phyloP scores from a whole-genome alignment of 2,797 vertebrate genomes.

The Sarcophilus harrisii region DNA sequence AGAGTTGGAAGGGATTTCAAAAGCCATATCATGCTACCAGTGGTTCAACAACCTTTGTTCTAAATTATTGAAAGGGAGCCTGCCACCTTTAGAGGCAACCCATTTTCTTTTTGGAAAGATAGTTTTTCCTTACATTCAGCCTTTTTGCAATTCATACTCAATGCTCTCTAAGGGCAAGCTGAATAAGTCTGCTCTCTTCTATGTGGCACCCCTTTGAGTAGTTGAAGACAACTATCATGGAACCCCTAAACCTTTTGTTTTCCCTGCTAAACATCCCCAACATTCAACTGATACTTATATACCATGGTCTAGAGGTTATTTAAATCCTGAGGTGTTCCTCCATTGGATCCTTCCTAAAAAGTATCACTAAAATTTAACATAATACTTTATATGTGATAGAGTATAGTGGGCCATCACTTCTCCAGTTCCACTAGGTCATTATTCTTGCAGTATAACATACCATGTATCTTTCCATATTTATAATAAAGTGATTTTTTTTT shows the following conservation, averaged over 20 bases:
- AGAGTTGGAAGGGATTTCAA: too few relatives aligned
- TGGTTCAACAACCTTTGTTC: not conserved
- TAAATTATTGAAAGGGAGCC: not conserved
- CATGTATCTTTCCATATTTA: not conserved
- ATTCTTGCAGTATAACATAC: not conserved
- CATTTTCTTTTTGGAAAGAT: too few relatives aligned
- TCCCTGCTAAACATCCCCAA: not conserved
- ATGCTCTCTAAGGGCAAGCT: too few relatives aligned
- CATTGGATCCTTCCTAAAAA: not conserved
- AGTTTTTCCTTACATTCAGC: too few relatives aligned
- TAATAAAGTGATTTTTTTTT: not conserved
- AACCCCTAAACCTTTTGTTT: not conserved
- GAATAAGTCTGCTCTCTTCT: not conserved
- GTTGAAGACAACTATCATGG: not conserved
- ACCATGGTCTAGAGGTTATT: not conserved
- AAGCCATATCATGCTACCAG: too few relatives aligned
- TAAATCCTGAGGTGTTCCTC: not conserved
- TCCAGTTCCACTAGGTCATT: too few relatives aligned
- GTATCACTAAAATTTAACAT: not conserved
- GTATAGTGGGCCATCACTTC: not conserved
- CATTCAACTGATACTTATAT: not conserved
- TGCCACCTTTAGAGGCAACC: too few relatives aligned
- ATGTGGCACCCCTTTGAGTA: not conserved
- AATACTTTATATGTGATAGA: not conserved
- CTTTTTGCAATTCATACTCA: too few relatives aligned